Evolutionary conservation across 2,113 vertebrate genomes (phyloP).

Genomic region (Oreochromis niloticus): DNA sequence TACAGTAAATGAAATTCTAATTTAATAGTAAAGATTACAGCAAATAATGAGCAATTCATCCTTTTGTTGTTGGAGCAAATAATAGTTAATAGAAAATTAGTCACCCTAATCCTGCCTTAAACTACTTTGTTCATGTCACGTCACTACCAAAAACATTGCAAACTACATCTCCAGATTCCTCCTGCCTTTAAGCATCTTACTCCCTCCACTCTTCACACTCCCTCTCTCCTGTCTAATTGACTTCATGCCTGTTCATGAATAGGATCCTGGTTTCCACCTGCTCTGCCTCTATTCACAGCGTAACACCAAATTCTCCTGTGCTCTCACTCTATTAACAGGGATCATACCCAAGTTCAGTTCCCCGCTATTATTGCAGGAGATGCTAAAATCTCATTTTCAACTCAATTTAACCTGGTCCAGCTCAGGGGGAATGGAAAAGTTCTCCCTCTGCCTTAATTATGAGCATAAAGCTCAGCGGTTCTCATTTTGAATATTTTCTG

Average conservation of each 20-base stretch:
- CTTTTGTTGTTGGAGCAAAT: background rate
- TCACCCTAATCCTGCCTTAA: background rate
- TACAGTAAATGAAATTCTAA: background rate
- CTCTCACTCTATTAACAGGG: constrained; percentile 81
- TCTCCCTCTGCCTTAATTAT: constrained; percentile 56
- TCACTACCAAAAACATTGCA: constrained; percentile 6
- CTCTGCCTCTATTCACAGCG: constrained; percentile 69
- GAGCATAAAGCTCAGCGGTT: background rate
- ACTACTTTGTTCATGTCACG: background rate
- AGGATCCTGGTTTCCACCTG: constrained; percentile 72
- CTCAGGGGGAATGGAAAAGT: constrained; percentile 52
- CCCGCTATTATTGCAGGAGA: constrained; percentile 72
- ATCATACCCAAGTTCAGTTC: constrained; percentile 72
- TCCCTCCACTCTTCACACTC: constrained; percentile 64
- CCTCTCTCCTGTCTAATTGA: constrained; percentile 72
- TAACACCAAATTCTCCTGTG: constrained; percentile 78
- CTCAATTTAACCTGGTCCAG: constrained; percentile 77
- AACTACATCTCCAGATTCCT: background rate
- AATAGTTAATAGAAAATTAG: background rate
- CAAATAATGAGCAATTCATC: background rate
- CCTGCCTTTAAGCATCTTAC: constrained; percentile 6
- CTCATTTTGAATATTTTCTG: background rate
- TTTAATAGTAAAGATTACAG: background rate
- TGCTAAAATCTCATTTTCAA: constrained; percentile 81
- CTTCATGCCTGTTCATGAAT: constrained; percentile 79